Conservation (phyloP, 2,888 invertebrate genomes). For the Melipona beecheii region DNA sequence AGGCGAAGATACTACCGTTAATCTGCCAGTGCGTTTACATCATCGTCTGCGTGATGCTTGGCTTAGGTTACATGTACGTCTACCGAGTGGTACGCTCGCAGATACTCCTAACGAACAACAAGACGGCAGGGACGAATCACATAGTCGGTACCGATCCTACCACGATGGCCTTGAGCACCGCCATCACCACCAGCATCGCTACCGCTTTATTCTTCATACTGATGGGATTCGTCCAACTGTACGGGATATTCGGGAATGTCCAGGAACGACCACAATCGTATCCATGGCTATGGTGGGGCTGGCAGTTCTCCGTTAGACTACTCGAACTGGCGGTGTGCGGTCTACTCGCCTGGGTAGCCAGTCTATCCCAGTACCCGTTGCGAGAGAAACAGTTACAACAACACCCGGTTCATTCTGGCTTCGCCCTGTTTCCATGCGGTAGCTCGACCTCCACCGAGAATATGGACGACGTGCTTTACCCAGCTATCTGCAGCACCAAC, state of each 20-base stretch:
- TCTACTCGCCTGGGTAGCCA: constrained; percentile 94
- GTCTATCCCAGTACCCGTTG: constrained; percentile 87
- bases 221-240: constrained; percentile 93
- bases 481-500: constrained; percentile 94
- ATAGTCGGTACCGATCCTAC: constrained; percentile 88
- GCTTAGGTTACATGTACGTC: constrained; percentile 93
- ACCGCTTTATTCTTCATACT: constrained; percentile 93
- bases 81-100: constrained; percentile 92
- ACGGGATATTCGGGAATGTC: constrained; percentile 89
- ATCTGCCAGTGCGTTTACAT: constrained; percentile 95
- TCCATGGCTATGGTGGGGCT: constrained; percentile 96
- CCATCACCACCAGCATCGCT: constrained; percentile 95
- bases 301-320: constrained; percentile 93
- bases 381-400: constrained; percentile 88
- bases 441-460: constrained; percentile 92
- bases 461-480: constrained; percentile 93
- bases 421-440: constrained; percentile 92
- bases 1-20: constrained; percentile 88
- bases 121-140: constrained; percentile 85
- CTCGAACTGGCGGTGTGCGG: constrained; percentile 95
- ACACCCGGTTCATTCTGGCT: constrained; percentile 86
- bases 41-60: constrained; percentile 92
- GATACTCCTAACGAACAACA: constrained; percentile 86
- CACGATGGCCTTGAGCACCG: constrained; percentile 89
- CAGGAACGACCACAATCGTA: constrained; percentile 84